A percentile compares a stretch with the other conserved stretches of the same genome.
Conservation (phyloP, 2,113 vertebrate species). For the Speoplatyrhinus poulsoni region DNA sequence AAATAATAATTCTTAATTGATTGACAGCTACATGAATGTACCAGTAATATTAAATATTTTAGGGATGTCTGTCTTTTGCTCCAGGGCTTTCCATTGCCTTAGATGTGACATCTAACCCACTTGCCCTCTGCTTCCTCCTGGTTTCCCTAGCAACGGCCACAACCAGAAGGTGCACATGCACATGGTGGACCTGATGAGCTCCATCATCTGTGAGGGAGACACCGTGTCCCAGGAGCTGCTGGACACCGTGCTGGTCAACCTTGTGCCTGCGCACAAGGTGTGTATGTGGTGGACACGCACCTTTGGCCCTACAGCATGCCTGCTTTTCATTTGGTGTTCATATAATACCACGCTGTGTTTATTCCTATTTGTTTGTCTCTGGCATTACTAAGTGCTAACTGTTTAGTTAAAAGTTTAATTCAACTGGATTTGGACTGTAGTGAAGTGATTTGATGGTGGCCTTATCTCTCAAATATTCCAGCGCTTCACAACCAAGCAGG, state of each 20-base stretch:
- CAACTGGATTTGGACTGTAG: not conserved
- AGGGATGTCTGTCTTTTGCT: too few species aligned
- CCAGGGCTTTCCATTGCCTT: not conserved
- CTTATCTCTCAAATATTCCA: not conserved
- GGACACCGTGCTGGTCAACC: constrained; percentile 95
- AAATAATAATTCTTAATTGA: too few species aligned
- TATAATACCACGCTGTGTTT: too few species aligned
- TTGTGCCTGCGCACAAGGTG: constrained; percentile 98
- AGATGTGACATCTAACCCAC: not conserved
- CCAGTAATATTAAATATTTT: too few species aligned
- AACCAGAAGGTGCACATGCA: constrained; percentile 99
- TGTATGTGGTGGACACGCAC: not conserved
- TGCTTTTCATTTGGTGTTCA: too few species aligned
- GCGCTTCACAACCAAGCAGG: not conserved
- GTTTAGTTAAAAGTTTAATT: not conserved
- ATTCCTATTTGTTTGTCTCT: not conserved
- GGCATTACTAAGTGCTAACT: not conserved
- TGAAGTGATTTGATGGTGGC: constrained; percentile 19
- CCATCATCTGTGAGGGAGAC: constrained; percentile 97
- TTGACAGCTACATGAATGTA: too few species aligned
- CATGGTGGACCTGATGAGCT: constrained; percentile 99
- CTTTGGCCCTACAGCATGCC: too few species aligned
- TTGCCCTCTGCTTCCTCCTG: constrained; percentile 18
- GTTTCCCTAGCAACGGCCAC: constrained; percentile 90
- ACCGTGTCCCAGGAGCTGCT: constrained; percentile 96